Conservation (phyloP, 2,113 vertebrate genomes). For the Oryzias curvinotus region DNA sequence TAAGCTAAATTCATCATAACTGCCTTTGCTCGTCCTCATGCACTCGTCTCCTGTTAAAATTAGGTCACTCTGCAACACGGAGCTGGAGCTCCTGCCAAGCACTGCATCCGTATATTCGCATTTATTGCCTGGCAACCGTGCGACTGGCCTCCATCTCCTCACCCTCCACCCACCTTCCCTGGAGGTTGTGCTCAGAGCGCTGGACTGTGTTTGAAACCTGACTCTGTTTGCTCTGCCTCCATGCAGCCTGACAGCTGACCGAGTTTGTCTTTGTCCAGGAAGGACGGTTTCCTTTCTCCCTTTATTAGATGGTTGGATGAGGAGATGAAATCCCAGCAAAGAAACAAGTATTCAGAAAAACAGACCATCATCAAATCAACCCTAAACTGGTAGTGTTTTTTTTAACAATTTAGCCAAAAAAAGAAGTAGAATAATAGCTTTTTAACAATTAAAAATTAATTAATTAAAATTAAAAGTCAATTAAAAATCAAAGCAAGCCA, state of each 20-base stretch:
- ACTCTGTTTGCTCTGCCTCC: constrained; percentile 35
- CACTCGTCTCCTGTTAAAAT: constrained; percentile 53
- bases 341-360: too few relatives aligned
- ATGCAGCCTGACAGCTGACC: not conserved
- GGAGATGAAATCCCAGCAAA: too few relatives aligned
- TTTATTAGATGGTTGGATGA: too few relatives aligned
- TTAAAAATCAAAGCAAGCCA: too few relatives aligned
- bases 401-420: too few relatives aligned
- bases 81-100: constrained; percentile 59
- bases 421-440: too few relatives aligned
- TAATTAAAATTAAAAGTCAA: too few relatives aligned
- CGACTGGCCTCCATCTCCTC: constrained; percentile 10
- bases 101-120: constrained; percentile 54
- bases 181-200: constrained; percentile 17
- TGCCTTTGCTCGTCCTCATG: not conserved
- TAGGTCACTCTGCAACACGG: constrained; percentile 78
- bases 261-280: too few relatives aligned
- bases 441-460: too few relatives aligned
- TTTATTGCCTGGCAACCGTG: constrained; percentile 52
- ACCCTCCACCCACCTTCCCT: constrained; percentile 39
- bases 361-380: too few relatives aligned
- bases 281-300: too few relatives aligned
- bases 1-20: not conserved
- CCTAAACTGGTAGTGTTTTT: too few relatives aligned
- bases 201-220: constrained; percentile 33